Percentiles rank a stretch among this genome's conserved stretches.
phyloP scores from a whole-genome alignment of 2,113 vertebrate genomes.

The Argyrosomus japonicus region DNA sequence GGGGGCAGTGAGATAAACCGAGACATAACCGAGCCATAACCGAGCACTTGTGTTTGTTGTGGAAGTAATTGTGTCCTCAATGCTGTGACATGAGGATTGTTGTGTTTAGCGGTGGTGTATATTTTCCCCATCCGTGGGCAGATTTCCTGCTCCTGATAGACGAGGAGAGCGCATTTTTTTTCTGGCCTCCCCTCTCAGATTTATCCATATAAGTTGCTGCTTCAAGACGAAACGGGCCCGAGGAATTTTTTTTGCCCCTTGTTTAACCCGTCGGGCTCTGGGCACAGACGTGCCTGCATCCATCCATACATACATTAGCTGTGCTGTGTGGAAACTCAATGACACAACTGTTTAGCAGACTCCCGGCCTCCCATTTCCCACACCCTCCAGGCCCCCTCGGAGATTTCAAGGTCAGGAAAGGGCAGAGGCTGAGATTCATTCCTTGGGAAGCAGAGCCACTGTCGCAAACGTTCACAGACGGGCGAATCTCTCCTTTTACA shows the following conservation, averaged over 20 bases:
- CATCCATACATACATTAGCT: slow-evolving; percentile 35
- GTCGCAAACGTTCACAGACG: slow-evolving; percentile 44
- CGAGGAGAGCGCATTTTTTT: slow-evolving; percentile 2
- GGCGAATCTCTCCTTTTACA: slow-evolving; percentile 51
- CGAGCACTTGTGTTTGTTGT: slow-evolving; percentile 73
- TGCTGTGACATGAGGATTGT: slow-evolving; percentile 57
- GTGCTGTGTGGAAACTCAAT: slow-evolving; percentile 75
- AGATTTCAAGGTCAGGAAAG: slow-evolving; percentile 82
- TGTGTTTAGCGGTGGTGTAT: slow-evolving; percentile 65
- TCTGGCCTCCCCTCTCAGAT: slow-evolving; percentile 15
- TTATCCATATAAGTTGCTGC: slow-evolving; percentile 71
- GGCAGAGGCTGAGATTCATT: slow-evolving; percentile 70
- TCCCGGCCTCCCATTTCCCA: slow-evolving; percentile 79
- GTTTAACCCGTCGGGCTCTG: slow-evolving; percentile 46
- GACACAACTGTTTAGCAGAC: slow-evolving; percentile 80
- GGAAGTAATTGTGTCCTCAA: slow-evolving; percentile 70
- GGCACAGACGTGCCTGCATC: slow-evolving; percentile 55
- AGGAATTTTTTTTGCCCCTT: slow-evolving; percentile 59
- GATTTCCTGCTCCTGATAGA: slow-evolving; percentile 63
- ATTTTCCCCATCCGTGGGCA: slow-evolving; percentile 67
- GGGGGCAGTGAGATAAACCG: slow-evolving; percentile 49
- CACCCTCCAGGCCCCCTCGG: slow-evolving; percentile 74
- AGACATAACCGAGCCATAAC: slow-evolving; percentile 19
- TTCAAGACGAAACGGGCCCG: slow-evolving; percentile 27
- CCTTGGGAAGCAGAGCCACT: slow-evolving; percentile 75